phyloP scores from a whole-genome alignment of 2,113 vertebrate genomes.

The Cyprinus carpio region DNA sequence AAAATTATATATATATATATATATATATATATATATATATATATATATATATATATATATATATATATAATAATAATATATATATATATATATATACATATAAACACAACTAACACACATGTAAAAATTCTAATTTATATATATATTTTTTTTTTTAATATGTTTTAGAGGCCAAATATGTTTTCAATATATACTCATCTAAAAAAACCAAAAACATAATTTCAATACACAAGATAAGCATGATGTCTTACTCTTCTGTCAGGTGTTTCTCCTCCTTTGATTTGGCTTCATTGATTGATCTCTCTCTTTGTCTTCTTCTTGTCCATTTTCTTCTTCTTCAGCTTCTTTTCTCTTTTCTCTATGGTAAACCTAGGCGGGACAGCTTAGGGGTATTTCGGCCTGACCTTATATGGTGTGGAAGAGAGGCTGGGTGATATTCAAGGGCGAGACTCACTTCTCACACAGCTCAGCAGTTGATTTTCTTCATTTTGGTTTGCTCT shows the following conservation, averaged over 20 bases:
- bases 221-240: too few species aligned
- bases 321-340: constrained; percentile 98
- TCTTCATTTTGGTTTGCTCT: constrained; percentile 90
- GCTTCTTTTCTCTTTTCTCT: constrained; percentile 98
- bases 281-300: constrained; percentile 93
- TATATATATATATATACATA: too few species aligned
- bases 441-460: constrained; percentile 87
- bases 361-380: not conserved
- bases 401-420: not conserved
- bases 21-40: too few species aligned
- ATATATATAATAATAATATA: too few species aligned
- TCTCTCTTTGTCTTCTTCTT: constrained; percentile 96
- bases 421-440: not conserved
- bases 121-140: too few species aligned
- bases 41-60: too few species aligned
- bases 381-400: not conserved
- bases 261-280: constrained; percentile 98
- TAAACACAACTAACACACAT: too few species aligned
- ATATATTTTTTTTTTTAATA: too few species aligned
- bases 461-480: constrained; percentile 92
- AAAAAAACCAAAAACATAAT: too few species aligned
- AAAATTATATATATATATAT: too few species aligned
- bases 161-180: too few species aligned
- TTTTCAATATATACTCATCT: too few species aligned
- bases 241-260: constrained; percentile 87